These are phyloP conservation scores for Caenorhabditis sp. DNA, from an alignment of 2,888 invertebrate genomes.

Conservation along the genomic window DNA sequence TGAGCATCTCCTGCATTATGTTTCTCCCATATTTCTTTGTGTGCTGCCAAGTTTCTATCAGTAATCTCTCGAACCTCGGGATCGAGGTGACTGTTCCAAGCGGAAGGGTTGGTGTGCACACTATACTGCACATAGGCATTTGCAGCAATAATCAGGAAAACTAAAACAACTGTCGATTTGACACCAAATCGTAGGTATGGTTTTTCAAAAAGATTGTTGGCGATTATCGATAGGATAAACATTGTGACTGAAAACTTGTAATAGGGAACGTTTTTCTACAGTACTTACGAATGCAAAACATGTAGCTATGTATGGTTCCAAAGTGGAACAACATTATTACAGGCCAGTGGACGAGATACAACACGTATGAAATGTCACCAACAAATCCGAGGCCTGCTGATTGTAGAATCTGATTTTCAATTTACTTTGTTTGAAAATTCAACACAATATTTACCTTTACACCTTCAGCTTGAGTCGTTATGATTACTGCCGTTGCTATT, in stretches of 20 bases:
- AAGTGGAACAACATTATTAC: not conserved
- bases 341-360: constrained; percentile 24
- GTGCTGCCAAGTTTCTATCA: constrained; percentile 2
- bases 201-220: constrained; percentile 32
- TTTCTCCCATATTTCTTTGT: not conserved
- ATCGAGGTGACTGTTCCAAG: too few species aligned
- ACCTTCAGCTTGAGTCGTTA: constrained; percentile 9
- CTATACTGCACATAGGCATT: constrained; percentile 19
- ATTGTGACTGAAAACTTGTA: constrained; percentile 2
- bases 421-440: not conserved
- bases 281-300: constrained; percentile 4
- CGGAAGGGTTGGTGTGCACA: too few species aligned
- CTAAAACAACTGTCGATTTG: not conserved
- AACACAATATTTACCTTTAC: constrained; percentile 1
- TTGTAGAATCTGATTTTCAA: constrained; percentile 30
- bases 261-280: not conserved
- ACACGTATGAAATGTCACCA: constrained; percentile 22
- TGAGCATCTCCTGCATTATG: not conserved
- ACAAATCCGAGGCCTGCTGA: not conserved
- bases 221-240: not conserved
- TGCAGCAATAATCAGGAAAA: not conserved
- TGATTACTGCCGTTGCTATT: constrained; percentile 21
- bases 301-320: not conserved
- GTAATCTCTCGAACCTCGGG: not conserved
- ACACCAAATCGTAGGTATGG: not conserved